These are phyloP conservation scores for Elgaria multicarinata DNA, from an alignment of 2,113 vertebrate species.

Conservation along the genomic window DNA sequence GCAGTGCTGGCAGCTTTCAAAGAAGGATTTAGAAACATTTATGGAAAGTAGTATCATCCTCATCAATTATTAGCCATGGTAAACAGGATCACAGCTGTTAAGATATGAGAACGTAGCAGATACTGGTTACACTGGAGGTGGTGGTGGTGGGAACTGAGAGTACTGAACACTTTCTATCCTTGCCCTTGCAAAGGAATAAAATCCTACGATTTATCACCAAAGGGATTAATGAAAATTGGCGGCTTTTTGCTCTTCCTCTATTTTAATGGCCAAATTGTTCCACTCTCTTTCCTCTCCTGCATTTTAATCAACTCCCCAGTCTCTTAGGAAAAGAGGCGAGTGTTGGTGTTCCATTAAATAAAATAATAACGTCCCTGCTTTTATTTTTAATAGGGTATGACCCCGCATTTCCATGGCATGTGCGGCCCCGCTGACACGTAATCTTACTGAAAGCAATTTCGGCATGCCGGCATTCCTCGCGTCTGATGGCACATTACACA, in stretches of 20 bases:
- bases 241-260: slow-evolving; percentile 39
- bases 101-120: not conserved
- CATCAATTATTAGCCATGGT: no score
- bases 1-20: not conserved
- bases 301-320: slow-evolving; percentile 66
- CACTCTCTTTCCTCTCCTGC: slow-evolving; percentile 46
- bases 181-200: not conserved
- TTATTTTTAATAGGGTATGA: slow-evolving; percentile 64
- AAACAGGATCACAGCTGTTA: no score
- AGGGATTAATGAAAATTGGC: slow-evolving; percentile 57
- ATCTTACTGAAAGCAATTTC: slow-evolving; percentile 58
- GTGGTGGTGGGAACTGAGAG: no score
- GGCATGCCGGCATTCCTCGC: slow-evolving; percentile 49
- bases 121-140: not conserved
- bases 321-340: slow-evolving; percentile 25
- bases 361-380: slow-evolving; percentile 57
- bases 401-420: slow-evolving; percentile 43
- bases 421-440: slow-evolving; percentile 49
- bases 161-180: not conserved
- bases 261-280: slow-evolving; percentile 65
- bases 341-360: slow-evolving; percentile 63
- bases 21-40: not conserved
- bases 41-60: not conserved
- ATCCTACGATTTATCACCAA: not conserved
- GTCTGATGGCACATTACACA: slow-evolving; percentile 42